Evolutionary conservation across 2,113 vertebrate genomes (phyloP), one percentile per base, ranked within the genome.

Genomic region (Australoheros scitulus): DNA sequence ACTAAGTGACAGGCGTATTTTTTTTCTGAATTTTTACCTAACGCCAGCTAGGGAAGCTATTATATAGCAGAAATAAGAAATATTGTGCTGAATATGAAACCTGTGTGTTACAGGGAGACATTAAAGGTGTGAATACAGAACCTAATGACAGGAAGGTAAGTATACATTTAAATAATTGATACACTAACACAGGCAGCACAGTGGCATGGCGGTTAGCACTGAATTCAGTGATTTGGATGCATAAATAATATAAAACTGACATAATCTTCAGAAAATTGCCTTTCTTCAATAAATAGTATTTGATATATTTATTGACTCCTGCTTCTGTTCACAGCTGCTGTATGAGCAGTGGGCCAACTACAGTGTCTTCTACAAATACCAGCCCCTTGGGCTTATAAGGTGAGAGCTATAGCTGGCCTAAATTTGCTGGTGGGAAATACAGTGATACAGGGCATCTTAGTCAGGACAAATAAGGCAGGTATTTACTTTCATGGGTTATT

Each of bases 291-390:
- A 9, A 5, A 29, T 22, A 65, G 13, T n/a, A 65, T 15, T 13
- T 43, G 36, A 65, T 17, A 43, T 18, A 22, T 32, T 58, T 34
- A 59, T 26, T 2, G 24, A 17, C 29, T 79, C 2, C 0, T 18
- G 11, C 5, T 8, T 92, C 83, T 65, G 86, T 89, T 92, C 92
- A 5, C 92, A 99, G 98, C 95, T 98, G 61, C 96, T 99, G 84
- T 97, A 97, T 0, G 97, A 99, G 78, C 95, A 99, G 80, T 99
- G 98, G 98, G 98, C 98, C 0, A 97, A 97, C 93, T 99, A 99
- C 0, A 96, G 97, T 0, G 96, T 97, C 85, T 99, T 99, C 92
- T 99, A 99, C 79, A 99, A 99, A 77, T 99, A 98, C 84, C 98
- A 99, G 90, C 98, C 98, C 1, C 97, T 99, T 20, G 96, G 98